phyloP scores from a whole-genome alignment of 2,113 vertebrate species.

The Oryctolagus cuniculus region mOryCun1.1 NC_091447.1:47157501-47158000 shows the following conservation, averaged over 20 bases:
- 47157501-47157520: neutral
- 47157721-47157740: neutral
- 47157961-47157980: neutral
- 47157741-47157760: no score
- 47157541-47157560: neutral
- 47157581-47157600: neutral
- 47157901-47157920: neutral
- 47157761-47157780: neutral
- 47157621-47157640: neutral
- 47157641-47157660: neutral
- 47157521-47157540: neutral
- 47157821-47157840: neutral
- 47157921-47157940: neutral
- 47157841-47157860: neutral
- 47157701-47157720: neutral
- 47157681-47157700: neutral
- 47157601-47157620: neutral
- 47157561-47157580: neutral
- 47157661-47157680: neutral
- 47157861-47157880: neutral
- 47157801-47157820: neutral
- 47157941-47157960: neutral
- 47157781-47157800: neutral
- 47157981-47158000: neutral
- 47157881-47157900: neutral